These are phyloP conservation scores for Cryptosula pallasiana DNA, from an alignment of 2,888 invertebrate species.

Conservation along the genomic window DNA sequence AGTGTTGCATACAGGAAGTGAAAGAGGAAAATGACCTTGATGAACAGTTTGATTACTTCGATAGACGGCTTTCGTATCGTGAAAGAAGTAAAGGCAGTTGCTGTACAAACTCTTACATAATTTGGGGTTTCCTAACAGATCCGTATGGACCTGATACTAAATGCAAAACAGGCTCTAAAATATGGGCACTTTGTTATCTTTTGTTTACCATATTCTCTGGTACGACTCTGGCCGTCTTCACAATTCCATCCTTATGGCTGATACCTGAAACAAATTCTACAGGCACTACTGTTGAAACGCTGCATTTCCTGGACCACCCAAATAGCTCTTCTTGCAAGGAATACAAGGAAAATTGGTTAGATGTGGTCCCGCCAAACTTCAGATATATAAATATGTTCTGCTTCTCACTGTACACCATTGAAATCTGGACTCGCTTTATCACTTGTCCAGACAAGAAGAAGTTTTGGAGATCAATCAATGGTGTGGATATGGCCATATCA, in stretches of 20 bases:
- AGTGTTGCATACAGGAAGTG: background rate
- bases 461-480: background rate
- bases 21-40: background rate
- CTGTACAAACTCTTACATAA: background rate
- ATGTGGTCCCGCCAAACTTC: too few species aligned
- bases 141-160: constrained; percentile 2
- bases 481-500: background rate
- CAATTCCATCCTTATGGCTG: background rate
- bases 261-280: background rate
- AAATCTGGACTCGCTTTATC: background rate
- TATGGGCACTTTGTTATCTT: background rate
- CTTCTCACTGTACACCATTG: background rate
- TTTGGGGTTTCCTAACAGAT: constrained; percentile 4
- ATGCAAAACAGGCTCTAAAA: background rate
- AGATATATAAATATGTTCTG: too few species aligned
- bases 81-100: background rate
- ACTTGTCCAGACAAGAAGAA: background rate
- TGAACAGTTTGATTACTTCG: background rate
- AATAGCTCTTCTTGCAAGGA: too few species aligned
- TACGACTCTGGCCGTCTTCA: background rate
- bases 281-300: too few species aligned
- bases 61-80: background rate
- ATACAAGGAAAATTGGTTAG: too few species aligned
- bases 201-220: background rate
- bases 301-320: too few species aligned